Evolutionary conservation across 1,140 invertebrate species (phyloP), one percentile per base, ranked within the genome.

Genomic region (Drosophila busckii): DNA sequence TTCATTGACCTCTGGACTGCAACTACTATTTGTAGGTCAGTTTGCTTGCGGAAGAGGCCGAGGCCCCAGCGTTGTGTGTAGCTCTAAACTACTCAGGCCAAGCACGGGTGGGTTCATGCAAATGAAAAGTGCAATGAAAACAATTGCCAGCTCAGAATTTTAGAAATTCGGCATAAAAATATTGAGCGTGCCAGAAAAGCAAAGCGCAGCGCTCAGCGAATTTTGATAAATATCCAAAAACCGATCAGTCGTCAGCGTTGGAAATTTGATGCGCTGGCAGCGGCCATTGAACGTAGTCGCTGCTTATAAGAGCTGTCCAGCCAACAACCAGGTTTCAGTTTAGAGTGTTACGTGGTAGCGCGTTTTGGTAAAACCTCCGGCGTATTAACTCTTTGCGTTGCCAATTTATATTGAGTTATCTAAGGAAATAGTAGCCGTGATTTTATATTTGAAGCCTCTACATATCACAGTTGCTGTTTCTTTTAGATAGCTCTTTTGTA

Each of bases 391-490:
- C 2, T 17, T 9, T 25, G 28, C 32, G 15, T 44, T 29, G 28
- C 52, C 13, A 42, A 73, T 70, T 86, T 86, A 86, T 86, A 86
- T 84, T 49, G 84, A 84, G 88, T 83, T 87, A 85, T 86, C 84
- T 85, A 84, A 86, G 85, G 83, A 85, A 87, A 87, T 87, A 86
- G 85, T 87, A 85, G 85, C 84, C 83, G 85, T 87, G 85, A 87
- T 87, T 85, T 85, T 78, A 80, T 44, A 46, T 32, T 37, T 12
- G 16, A 46, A 58, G 46, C 10, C 29, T 59, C 67, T 32, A 50
- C 70, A 85, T 87, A 87, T 87, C 86, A 87, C 86, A 87, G 86
- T 87, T 85, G 83, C 86, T 86, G 84, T 87, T 87, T 85, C 86
- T 86, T 86, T 82, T 85, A 85, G 83, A 87, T 86, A 86, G 84